Evolutionary conservation across 2,888 invertebrate genomes (phyloP).

Genomic region (Drosophila hamatofila): DNA sequence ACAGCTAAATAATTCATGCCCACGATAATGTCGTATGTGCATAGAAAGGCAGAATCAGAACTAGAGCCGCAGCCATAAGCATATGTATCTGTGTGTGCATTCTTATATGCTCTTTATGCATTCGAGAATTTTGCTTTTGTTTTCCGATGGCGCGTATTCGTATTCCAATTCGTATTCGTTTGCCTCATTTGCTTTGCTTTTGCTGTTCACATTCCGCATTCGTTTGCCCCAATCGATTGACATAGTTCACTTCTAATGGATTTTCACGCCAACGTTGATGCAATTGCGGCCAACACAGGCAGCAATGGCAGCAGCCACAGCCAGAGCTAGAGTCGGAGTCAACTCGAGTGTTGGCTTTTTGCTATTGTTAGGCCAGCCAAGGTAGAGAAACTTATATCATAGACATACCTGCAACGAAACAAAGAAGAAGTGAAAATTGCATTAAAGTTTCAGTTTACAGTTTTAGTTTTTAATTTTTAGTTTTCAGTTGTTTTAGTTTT

Average conservation of each 20-base stretch:
- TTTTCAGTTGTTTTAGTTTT: conserved; percentile 15
- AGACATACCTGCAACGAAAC: conserved; percentile 69
- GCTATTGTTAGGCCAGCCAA: conserved; percentile 33
- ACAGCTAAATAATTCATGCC: conserved; percentile 52
- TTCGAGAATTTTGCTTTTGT: conserved; percentile 34
- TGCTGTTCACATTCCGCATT: conserved; percentile 51
- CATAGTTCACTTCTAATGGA: conserved; percentile 80
- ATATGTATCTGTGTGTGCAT: conserved; percentile 17
- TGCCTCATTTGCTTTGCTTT: conserved; percentile 9
- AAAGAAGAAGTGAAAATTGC: conserved; percentile 59
- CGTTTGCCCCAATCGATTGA: conserved; percentile 75
- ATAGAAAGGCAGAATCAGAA: conserved; percentile 9
- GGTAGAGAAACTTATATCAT: conserved; percentile 25
- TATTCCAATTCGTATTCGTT: conserved; percentile 24
- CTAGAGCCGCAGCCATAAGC: neutral
- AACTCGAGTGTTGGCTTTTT: conserved; percentile 50
- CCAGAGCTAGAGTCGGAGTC: conserved; percentile 16
- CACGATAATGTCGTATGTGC: conserved; percentile 46
- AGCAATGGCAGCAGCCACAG: conserved; percentile 24
- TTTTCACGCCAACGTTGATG: conserved; percentile 77
- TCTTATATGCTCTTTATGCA: conserved; percentile 49
- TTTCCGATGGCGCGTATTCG: conserved; percentile 22
- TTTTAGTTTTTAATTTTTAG: conserved; percentile 22
- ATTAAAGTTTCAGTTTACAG: conserved; percentile 64
- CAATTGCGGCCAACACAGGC: conserved; percentile 60